Conservation (phyloP, 2,113 vertebrate genomes). For the Arothron firmamentum region DNA sequence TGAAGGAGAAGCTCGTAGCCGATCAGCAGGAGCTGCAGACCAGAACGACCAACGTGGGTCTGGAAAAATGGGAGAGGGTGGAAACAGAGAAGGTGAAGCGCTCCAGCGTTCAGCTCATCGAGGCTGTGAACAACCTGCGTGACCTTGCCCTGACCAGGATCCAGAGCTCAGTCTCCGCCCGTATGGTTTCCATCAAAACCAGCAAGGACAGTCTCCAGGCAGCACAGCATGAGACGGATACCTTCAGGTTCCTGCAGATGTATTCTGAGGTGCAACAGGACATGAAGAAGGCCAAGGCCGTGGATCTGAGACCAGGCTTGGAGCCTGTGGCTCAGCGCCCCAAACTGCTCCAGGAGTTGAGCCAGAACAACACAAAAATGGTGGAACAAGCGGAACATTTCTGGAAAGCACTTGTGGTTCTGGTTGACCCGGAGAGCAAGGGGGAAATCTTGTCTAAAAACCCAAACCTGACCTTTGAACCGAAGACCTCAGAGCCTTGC, state of each 20-base stretch:
- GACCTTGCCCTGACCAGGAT: slow-evolving; percentile 45
- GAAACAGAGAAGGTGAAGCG: slow-evolving; percentile 32
- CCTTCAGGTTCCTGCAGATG: slow-evolving; percentile 62
- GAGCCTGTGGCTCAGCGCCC: slow-evolving; percentile 30
- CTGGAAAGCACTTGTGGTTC: slow-evolving; percentile 33
- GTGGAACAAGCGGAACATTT: slow-evolving; percentile 22
- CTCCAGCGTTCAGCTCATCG: slow-evolving; percentile 40
- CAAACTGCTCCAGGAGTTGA: slow-evolving; percentile 44
- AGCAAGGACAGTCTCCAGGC: slow-evolving; percentile 43
- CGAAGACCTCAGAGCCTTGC: rapidly evolving
- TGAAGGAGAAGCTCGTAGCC: slow-evolving; percentile 42
- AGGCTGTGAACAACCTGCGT: slow-evolving; percentile 39
- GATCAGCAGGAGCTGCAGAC: slow-evolving; percentile 30
- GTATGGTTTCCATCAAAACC: slow-evolving; percentile 42
- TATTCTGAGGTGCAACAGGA: slow-evolving; percentile 53
- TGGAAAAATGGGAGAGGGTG: slow-evolving; percentile 54
- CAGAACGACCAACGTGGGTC: slow-evolving; percentile 23
- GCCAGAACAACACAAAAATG: slow-evolving; percentile 22
- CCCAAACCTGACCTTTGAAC: slow-evolving; percentile 41
- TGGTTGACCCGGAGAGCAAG: slow-evolving; percentile 53
- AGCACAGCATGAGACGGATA: slow-evolving; percentile 47
- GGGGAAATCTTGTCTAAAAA: neutral
- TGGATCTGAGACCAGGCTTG: slow-evolving; percentile 47
- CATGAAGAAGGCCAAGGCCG: slow-evolving; percentile 51
- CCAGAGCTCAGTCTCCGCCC: slow-evolving; percentile 56